Evolutionary conservation across 2,888 invertebrate species (phyloP), one percentile per base, ranked within the genome.

Genomic region (Heliconius sara): DNA sequence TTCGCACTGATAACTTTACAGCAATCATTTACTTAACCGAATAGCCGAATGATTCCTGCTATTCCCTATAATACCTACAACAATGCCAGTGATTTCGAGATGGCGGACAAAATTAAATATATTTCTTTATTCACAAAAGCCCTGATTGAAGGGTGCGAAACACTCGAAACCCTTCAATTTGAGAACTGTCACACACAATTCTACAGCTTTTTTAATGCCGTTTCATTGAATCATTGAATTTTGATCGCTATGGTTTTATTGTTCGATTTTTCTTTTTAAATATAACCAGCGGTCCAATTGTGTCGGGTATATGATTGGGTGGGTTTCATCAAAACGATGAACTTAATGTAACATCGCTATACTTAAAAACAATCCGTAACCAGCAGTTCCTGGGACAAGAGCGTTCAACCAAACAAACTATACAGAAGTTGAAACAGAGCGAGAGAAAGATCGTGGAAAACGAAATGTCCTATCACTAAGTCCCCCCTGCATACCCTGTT

Each of bases 111-210:
- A 84, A 84, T 85, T 85, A 82, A 85, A 83, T 81, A 82, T 80
- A 78, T 78, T 71, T 77, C 79, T 78, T 68, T 78, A 83, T 81
- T 80, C 88, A 88, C 90, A 90, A 88, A 47, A 87, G 84, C 81
- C 52, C 83, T 86, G 87, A 88, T 87, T 85, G 88, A 86, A 87
- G 84, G 85, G 83, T 39, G 79, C 85, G 88, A 85, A 86, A 84
- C 86, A 84, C 90, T 91, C 85, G 82, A 88, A 83, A 88, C 86
- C 90, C 88, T 91, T 91, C 92, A 91, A 92, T 92, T 92, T 91
- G 86, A 60, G 79, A 85, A 88, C 89, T 92, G 92, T 92, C 92
- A 91, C 78, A 83, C 83, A 85, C 92, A 91, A 89, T 85, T 34
- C 74, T 68, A 75, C 74, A 68, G 52, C 77, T 82, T 78, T 47